Percentiles rank a stretch among this genome's conserved stretches.
Conservation (phyloP, 2,113 vertebrate species). For the Calidris pygmaea region DNA sequence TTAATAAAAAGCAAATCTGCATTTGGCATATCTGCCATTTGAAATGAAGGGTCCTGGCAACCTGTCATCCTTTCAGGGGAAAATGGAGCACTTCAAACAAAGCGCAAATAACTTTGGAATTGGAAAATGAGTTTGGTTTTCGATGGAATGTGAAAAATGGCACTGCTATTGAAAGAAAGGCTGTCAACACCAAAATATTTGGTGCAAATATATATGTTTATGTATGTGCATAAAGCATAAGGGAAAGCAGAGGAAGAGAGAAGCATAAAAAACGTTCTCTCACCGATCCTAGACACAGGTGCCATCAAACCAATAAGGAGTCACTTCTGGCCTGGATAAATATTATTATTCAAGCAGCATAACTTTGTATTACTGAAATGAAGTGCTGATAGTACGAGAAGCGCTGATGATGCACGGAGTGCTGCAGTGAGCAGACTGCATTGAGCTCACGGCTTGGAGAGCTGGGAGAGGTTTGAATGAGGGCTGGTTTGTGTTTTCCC, state of each 20-base stretch:
- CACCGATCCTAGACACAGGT: neutral
- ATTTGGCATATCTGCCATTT: neutral
- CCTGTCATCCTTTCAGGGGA: neutral
- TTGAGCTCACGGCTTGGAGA: neutral
- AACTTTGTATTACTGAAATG: neutral
- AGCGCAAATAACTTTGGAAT: neutral
- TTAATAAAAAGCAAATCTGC: neutral
- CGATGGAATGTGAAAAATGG: neutral
- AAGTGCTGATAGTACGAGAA: neutral
- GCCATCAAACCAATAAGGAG: neutral
- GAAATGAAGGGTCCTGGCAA: neutral
- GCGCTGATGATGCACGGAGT: neutral
- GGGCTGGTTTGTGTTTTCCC: neutral
- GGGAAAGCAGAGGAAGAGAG: neutral
- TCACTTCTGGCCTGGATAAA: neutral
- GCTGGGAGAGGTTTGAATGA: neutral
- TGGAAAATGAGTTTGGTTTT: neutral
- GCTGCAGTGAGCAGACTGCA: neutral
- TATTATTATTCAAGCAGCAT: neutral
- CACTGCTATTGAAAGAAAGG: neutral
- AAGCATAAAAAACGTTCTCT: neutral
- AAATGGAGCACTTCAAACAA: neutral
- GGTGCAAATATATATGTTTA: neutral
- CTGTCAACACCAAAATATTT: neutral
- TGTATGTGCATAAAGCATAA: neutral